These are phyloP conservation scores for Tapirus indicus DNA, from an alignment of 2,797 vertebrate genomes.

Conservation along the genomic window DNA sequence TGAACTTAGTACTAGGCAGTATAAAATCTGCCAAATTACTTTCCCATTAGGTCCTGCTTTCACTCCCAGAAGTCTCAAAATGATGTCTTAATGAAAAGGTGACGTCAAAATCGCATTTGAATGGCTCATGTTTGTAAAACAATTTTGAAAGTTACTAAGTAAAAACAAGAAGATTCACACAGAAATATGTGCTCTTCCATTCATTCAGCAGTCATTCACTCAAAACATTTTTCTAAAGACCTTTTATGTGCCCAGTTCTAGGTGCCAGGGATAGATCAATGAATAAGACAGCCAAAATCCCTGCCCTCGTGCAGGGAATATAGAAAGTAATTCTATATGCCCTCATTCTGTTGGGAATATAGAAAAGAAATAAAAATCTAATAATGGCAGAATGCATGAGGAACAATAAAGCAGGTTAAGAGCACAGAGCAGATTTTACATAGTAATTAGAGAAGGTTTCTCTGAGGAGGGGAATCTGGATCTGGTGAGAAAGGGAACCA, in stretches of 20 bases:
- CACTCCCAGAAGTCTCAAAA: neutral
- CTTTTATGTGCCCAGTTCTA: neutral
- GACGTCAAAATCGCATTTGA: neutral
- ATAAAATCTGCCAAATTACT: neutral
- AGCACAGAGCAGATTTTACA: neutral
- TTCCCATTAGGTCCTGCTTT: neutral
- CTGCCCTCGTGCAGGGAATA: neutral
- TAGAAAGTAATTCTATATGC: too few species aligned
- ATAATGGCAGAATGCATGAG: neutral
- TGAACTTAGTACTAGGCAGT: neutral
- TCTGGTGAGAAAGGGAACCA: neutral
- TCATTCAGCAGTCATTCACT: neutral
- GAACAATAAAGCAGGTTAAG: neutral
- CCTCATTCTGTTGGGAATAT: neutral
- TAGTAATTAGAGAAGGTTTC: neutral
- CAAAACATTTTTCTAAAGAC: neutral
- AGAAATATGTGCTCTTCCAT: neutral
- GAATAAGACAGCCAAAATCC: neutral
- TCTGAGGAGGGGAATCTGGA: neutral
- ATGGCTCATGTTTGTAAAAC: conserved; percentile 23
- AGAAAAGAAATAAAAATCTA: neutral
- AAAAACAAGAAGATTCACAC: neutral
- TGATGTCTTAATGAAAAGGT: neutral
- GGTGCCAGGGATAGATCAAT: neutral
- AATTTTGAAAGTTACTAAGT: neutral